A percentile compares a stretch with the other conserved stretches of the same genome.
phyloP scores from a whole-genome alignment of 2,888 invertebrate genomes.

The Laothoe populi region DNA sequence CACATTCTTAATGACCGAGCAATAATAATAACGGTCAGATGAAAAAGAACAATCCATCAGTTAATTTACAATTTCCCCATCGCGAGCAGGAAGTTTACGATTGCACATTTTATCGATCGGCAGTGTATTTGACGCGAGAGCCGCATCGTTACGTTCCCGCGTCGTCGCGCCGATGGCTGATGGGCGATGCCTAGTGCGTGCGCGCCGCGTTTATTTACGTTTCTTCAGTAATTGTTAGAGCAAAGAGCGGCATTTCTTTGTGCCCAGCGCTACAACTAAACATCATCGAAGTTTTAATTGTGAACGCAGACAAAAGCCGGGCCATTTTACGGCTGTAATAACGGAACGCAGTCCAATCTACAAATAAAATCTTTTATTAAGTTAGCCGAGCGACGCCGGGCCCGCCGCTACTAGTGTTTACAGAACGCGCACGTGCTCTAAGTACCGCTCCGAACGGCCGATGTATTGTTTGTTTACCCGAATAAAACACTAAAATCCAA shows the following conservation, averaged over 20 bases:
- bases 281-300: conserved; percentile 81
- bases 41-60: conserved; percentile 77
- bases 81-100: conserved; percentile 79
- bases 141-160: conserved; percentile 35
- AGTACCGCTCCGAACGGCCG: conserved; percentile 76
- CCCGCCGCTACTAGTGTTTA: conserved; percentile 66
- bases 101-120: conserved; percentile 80
- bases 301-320: conserved; percentile 75
- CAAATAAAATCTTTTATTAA: conserved; percentile 79
- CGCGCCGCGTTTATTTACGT: conserved; percentile 70
- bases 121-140: conserved; percentile 65
- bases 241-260: conserved; percentile 80
- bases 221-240: conserved; percentile 64
- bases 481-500: conserved; percentile 85
- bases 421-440: conserved; percentile 75
- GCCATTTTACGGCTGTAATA: conserved; percentile 67
- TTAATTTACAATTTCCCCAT: conserved; percentile 80
- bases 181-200: conserved; percentile 27
- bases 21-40: conserved; percentile 73
- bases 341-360: conserved; percentile 67
- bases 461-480: conserved; percentile 84
- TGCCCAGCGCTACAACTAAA: conserved; percentile 69
- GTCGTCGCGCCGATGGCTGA: conserved; percentile 28
- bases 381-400: conserved; percentile 66
- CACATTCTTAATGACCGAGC: conserved; percentile 47